Conservation (phyloP, 2,113 vertebrate genomes). For the Vanacampus margaritifer region DNA sequence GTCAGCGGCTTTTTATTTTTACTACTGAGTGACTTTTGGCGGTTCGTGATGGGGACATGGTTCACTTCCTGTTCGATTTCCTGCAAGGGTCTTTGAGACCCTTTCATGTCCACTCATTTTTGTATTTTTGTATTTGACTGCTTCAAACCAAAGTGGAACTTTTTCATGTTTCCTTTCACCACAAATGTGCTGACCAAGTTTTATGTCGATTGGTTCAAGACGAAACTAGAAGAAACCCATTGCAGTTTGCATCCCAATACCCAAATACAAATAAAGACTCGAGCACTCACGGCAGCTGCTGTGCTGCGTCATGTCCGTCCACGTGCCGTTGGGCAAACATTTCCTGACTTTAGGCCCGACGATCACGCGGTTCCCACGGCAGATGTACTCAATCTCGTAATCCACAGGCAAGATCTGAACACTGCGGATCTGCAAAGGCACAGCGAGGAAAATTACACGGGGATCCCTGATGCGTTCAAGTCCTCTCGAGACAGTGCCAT, state of each 20-base stretch:
- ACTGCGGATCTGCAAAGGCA: conserved; percentile 70
- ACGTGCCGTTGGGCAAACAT: conserved; percentile 86
- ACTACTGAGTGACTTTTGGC: neutral
- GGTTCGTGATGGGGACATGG: no score
- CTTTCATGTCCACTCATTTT: no score
- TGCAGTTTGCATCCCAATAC: neutral
- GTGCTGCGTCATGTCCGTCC: conserved; percentile 83
- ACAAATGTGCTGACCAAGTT: neutral
- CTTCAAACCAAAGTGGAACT: no score
- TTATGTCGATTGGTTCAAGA: neutral
- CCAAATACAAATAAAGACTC: neutral
- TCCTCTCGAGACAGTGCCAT: neutral
- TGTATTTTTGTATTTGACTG: no score
- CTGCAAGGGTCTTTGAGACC: no score
- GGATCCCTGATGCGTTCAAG: neutral
- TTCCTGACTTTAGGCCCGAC: conserved; percentile 92
- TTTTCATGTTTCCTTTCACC: no score
- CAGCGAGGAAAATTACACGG: neutral
- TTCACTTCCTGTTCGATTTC: no score
- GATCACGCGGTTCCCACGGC: conserved; percentile 84
- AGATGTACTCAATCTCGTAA: conserved; percentile 96
- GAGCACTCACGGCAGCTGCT: conserved; percentile 85
- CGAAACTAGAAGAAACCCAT: neutral
- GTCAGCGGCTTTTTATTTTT: neutral
- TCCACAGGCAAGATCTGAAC: conserved; percentile 87